A percentile compares a stretch with the other conserved stretches of the same genome.
Conservation (phyloP, 2,797 vertebrate genomes). For the Leptoclinus maculatus region DNA sequence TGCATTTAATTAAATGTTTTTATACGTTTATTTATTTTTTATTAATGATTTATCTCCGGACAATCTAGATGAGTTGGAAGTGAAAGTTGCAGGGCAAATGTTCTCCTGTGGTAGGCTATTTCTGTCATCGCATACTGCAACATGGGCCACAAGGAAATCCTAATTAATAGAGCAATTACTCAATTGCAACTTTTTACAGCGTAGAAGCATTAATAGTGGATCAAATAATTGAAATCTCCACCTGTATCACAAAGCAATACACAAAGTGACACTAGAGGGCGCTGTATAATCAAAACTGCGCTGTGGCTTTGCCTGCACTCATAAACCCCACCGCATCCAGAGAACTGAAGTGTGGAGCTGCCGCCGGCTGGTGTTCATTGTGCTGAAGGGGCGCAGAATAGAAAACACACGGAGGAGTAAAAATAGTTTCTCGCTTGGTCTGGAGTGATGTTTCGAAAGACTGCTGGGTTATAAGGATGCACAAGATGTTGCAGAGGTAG, state of each 20-base stretch:
- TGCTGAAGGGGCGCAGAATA: conserved; percentile 27
- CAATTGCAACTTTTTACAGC: neutral
- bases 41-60: neutral
- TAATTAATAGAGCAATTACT: neutral
- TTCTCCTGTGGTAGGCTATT: neutral
- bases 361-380: conserved; percentile 46
- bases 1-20: neutral
- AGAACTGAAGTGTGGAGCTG: neutral
- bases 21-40: neutral
- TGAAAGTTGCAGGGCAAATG: neutral
- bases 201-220: neutral
- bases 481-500: conserved; percentile 62
- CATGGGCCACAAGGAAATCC: neutral
- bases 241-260: neutral
- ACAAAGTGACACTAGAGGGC: conserved; percentile 20
- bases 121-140: neutral
- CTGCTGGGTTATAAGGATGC: conserved; percentile 49
- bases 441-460: conserved; percentile 50
- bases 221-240: neutral
- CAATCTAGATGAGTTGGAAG: neutral
- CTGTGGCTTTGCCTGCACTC: neutral
- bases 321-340: neutral
- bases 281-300: neutral
- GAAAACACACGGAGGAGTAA: conserved; percentile 41
- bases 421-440: conserved; percentile 29